Base-by-base conservation (phyloP, 2,113 vertebrate species). In the Camelus bactrianus region DNA sequence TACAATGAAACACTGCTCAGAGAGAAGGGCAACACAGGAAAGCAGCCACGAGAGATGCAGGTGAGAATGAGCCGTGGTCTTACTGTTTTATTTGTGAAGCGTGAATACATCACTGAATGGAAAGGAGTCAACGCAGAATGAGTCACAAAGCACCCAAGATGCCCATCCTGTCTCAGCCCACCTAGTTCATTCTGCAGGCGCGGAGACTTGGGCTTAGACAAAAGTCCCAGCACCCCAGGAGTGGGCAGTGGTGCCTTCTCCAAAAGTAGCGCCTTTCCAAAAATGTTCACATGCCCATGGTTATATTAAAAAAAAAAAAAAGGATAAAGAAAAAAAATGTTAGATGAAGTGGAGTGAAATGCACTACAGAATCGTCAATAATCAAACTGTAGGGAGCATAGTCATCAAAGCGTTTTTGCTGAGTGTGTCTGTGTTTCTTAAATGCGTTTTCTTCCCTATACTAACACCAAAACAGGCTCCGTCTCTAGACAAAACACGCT, bases 1-100 rank as follows among this genome's bases (percentile, higher is more conserved):
- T 92, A 89, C 22, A 52, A 82, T 88, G 76, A 96, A 97, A 90
- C 42, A 52, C 32, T 38, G 38, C 58, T 62, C 20, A 52, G 67
- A 80, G 56, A 81, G 62, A 92, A 77, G 22, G 19, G 56, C 82
- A 83, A 70, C 10, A 83, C 24, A 52, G 10, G 70, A 75, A 81
- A 96, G 72, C 5, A 91, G 48, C 24, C 28, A 11, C 69, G 30
- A 46, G 10, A 81, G n/a, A 72, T 32, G 28, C 12, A 38, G 16
- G 10, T 35, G 69, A 69, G 56, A 58, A 35, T 35, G 10, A 80
- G 52, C 2, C 12, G 30, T 60, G 24, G 50, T 42, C 67, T 95
- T 72, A 56, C 11, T 10, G 2, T 42, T 92, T 58, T 65, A 60
- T 24, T 70, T 81, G 56, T 76, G 80, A 90, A 75, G 38, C 28